Percentiles rank a stretch among this genome's conserved stretches.
Conservation (phyloP, 2,113 vertebrate genomes). For the Gila orcuttii region DNA sequence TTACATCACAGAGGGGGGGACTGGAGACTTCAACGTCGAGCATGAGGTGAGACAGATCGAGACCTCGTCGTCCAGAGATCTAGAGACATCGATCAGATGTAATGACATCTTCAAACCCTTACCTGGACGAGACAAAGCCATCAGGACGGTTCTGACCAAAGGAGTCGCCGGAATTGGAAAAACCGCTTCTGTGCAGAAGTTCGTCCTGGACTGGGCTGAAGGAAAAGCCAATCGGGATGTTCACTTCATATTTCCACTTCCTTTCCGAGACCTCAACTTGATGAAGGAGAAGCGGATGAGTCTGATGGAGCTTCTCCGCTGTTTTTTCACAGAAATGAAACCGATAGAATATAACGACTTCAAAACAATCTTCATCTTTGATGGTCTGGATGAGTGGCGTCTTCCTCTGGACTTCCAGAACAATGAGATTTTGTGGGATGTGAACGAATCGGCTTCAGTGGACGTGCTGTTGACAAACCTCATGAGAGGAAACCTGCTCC, state of each 20-base stretch:
- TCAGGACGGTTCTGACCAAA: slow-evolving; percentile 33
- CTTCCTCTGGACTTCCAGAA: slow-evolving; percentile 35
- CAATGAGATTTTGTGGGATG: neutral
- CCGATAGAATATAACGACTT: neutral
- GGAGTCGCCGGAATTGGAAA: slow-evolving; percentile 39
- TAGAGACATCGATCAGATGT: slow-evolving; percentile 6
- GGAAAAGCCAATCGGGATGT: slow-evolving; percentile 29
- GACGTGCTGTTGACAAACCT: slow-evolving; percentile 22
- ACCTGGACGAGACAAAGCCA: neutral
- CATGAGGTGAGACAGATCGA: slow-evolving; percentile 53
- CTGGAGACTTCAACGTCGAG: slow-evolving; percentile 37
- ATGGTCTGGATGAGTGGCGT: slow-evolving; percentile 37
- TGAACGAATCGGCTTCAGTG: neutral
- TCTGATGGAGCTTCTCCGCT: slow-evolving; percentile 25
- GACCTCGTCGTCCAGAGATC: neutral
- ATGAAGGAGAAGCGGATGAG: slow-evolving; percentile 32
- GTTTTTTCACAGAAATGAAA: slow-evolving; percentile 31
- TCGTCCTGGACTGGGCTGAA: slow-evolving; percentile 40
- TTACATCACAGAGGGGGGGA: slow-evolving; percentile 55
- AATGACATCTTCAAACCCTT: slow-evolving; percentile 37
- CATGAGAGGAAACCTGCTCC: slow-evolving; percentile 35
- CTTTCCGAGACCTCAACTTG: slow-evolving; percentile 49
- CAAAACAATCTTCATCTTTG: slow-evolving; percentile 14
- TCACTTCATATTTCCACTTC: slow-evolving; percentile 44
- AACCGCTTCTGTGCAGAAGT: slow-evolving; percentile 29